Conservation (phyloP, 2,888 invertebrate genomes). For the Coleophora flavipennella region DNA sequence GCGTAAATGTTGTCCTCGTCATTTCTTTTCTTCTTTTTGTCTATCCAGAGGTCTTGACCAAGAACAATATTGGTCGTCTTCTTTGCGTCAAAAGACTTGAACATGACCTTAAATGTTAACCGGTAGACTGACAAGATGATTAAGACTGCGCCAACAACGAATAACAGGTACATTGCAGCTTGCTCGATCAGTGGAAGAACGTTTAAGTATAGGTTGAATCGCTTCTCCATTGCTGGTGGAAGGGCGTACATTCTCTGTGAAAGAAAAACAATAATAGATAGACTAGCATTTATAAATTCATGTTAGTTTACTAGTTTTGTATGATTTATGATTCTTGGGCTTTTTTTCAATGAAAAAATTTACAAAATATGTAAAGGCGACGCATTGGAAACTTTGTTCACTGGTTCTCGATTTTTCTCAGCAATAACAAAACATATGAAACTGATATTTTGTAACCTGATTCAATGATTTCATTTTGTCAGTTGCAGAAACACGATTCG, state of each 20-base stretch:
- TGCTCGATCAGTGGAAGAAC: conserved; percentile 77
- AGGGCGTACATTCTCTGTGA: conserved; percentile 80
- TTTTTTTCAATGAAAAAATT: no score
- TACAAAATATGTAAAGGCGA: no score
- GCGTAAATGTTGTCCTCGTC: conserved; percentile 36
- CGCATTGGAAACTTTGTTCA: no score
- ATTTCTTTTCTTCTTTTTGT: conserved; percentile 21
- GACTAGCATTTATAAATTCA: background rate
- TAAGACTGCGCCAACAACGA: conserved; percentile 64
- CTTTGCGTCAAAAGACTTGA: conserved; percentile 38
- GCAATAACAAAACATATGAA: no score
- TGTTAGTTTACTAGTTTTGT: no score
- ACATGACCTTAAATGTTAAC: conserved; percentile 59
- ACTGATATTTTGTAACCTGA: no score
- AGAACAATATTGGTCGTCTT: conserved; percentile 30
- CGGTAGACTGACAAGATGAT: conserved; percentile 62
- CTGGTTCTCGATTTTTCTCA: no score
- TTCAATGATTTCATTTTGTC: no score
- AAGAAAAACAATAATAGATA: conserved; percentile 12
- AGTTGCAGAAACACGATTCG: no score
- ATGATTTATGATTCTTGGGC: no score
- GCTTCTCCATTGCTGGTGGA: conserved; percentile 73
- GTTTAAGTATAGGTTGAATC: conserved; percentile 82
- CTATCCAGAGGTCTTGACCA: conserved; percentile 30
- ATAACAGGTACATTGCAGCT: conserved; percentile 67